Evolutionary conservation across 2,797 vertebrate genomes (phyloP), one percentile per base, ranked within the genome.

Genomic region (Cynopterus sphinx): DNA sequence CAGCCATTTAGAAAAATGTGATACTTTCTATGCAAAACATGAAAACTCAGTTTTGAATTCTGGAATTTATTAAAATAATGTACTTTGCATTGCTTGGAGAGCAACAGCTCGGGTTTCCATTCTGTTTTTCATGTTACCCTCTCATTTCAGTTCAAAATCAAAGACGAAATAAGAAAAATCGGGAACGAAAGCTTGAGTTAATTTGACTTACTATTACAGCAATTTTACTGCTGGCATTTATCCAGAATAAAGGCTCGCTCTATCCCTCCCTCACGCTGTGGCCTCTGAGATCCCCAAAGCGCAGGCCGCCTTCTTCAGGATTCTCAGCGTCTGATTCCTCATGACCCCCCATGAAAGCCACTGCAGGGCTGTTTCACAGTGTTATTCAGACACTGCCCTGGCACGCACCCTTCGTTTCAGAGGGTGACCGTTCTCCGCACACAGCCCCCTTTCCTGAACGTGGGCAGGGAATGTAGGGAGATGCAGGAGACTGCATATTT

Each of bases 51-150:
- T 63, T 94, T 92, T 79, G 41, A 57, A 22, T 83, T 77, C 74
- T 31, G 33, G 36, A 57, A 59, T 74, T 85, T 82, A 96, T 86
- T 90, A 88, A 91, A 96, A 94, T 43, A 77, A 89, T 65, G 61
- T 0, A 61, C 24, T 92, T 91, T 94, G 91, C 84, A 82, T 82
- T 63, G 49, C n/a, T 83, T 71, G 51, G 16, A 77, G 55, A 87
- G 61, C 74, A 92, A 28, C 0, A 36, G 51, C 31, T 94, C 41
- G 22, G 26, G 33, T 77, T 91, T 82, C 73, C 74, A 73, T 16
- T 57, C 83, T 82, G 36, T 57, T 89, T 97, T 53, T 57, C 82
- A 88, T 31, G 33, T 70, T 43, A 43, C 8, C n/a, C 13, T 79
- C 68, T 59, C 33, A 85, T 70, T 96, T 79, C 61, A 75, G 46